phyloP scores from a whole-genome alignment of 1,140 invertebrate species.

The Tetramorium alpestre region DNA sequence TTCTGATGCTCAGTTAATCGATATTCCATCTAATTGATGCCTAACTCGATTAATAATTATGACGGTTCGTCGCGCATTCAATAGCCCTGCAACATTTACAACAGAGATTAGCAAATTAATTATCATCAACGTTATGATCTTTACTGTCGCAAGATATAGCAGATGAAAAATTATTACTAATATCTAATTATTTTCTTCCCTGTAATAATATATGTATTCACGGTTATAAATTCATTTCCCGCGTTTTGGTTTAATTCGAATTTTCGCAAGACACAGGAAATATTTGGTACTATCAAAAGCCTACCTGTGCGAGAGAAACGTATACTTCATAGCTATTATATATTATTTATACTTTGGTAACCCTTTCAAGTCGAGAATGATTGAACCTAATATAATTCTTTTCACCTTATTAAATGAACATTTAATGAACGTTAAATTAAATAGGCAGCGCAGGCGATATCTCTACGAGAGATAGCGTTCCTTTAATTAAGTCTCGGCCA shows the following conservation, averaged over 20 bases:
- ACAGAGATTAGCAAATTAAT: neutral
- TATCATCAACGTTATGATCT: neutral
- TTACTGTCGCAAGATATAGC: neutral
- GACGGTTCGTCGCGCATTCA: constrained; percentile 70
- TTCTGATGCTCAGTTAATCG: constrained; percentile 79
- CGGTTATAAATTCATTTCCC: neutral
- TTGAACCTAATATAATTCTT: neutral
- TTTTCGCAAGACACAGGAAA: neutral
- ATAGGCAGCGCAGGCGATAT: neutral
- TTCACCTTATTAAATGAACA: constrained; percentile 7
- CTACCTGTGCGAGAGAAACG: neutral
- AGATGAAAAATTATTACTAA: neutral
- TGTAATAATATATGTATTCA: too few species aligned
- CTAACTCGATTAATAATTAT: constrained; percentile 82
- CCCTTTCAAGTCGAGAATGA: neutral
- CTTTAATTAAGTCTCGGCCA: constrained; percentile 39
- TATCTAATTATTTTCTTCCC: neutral
- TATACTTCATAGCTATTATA: neutral
- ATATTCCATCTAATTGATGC: constrained; percentile 80
- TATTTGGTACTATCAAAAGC: neutral
- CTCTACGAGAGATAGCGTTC: neutral
- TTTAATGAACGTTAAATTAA: constrained; percentile 38
- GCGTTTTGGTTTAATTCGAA: neutral
- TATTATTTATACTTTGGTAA: neutral
- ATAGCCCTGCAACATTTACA: constrained; percentile 49